These are phyloP conservation scores for human DNA, from an alignment of 2,113 vertebrate genomes.

Conservation along the genomic window GRCh38 chr2:172112501-172113000, in stretches of 20 bases:
- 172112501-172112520: neutral
- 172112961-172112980: too few relatives aligned
- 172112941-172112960: too few relatives aligned
- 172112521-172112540: neutral
- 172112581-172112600: neutral
- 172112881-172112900: slow-evolving; percentile 22
- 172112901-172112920: neutral
- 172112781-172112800: neutral
- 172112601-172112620: neutral
- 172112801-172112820: neutral
- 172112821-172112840: neutral
- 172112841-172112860: neutral
- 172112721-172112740: neutral
- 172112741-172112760: neutral
- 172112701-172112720: neutral
- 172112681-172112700: neutral
- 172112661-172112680: neutral
- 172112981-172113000: neutral
- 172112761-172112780: neutral
- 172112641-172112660: neutral
- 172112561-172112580: neutral
- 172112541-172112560: neutral
- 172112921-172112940: too few relatives aligned
- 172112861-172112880: neutral
- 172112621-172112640: neutral